phyloP scores from a whole-genome alignment of 2,797 vertebrate genomes.

The Syncerus caffer region DNA sequence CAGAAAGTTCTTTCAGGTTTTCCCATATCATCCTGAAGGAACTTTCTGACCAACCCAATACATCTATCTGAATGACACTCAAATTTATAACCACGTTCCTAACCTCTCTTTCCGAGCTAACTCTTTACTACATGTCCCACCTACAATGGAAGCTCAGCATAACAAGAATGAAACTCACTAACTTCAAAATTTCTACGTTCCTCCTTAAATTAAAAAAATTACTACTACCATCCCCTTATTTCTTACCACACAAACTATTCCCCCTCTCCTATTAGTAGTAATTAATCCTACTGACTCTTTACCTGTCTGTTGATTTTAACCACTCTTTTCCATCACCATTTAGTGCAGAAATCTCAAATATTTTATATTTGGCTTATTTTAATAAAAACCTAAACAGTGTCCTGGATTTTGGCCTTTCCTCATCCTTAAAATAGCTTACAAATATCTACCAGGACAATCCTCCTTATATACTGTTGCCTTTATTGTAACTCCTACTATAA shows the following conservation, averaged over 20 bases:
- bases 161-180: background rate
- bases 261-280: background rate
- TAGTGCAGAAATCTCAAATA: background rate
- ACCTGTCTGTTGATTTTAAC: background rate
- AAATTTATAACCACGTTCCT: background rate
- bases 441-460: background rate
- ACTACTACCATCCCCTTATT: background rate
- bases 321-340: background rate
- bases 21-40: background rate
- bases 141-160: background rate
- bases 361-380: background rate
- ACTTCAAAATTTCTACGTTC: constrained; percentile 29
- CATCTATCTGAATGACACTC: constrained; percentile 8
- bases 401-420: background rate
- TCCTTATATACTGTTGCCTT: background rate
- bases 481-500: background rate
- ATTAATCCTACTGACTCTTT: background rate
- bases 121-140: background rate
- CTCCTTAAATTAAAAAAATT: background rate
- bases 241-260: background rate
- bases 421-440: background rate
- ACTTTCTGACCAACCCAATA: background rate
- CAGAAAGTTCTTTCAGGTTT: background rate
- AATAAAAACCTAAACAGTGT: background rate
- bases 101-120: background rate